A percentile compares a stretch with the other conserved stretches of the same genome.
Conservation (phyloP, 2,797 vertebrate genomes). For the Simalia tracyae region DNA sequence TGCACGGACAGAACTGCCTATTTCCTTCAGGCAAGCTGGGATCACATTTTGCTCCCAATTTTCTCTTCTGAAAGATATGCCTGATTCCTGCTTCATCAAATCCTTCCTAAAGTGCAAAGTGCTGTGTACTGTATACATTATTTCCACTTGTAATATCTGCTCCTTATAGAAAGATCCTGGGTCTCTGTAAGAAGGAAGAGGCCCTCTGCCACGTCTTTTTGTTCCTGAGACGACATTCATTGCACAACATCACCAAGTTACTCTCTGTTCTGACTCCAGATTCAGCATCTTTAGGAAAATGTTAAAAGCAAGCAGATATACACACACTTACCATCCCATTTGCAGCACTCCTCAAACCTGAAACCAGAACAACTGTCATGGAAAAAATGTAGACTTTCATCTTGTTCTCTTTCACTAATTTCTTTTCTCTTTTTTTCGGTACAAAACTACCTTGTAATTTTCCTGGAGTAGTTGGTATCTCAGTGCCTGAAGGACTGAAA, state of each 20-base stretch:
- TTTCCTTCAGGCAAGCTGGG: too few relatives aligned
- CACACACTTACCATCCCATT: conserved; percentile 55
- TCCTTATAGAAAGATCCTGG: neutral
- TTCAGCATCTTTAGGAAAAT: neutral
- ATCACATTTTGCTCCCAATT: neutral
- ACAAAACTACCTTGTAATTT: neutral
- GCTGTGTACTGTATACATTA: neutral
- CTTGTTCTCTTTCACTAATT: conserved; percentile 30
- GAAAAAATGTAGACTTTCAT: conserved; percentile 58
- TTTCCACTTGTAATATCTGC: neutral
- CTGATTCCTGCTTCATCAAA: neutral
- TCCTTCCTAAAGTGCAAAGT: neutral
- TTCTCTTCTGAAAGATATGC: too few relatives aligned
- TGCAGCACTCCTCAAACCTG: conserved; percentile 49
- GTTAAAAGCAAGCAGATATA: conserved; percentile 24
- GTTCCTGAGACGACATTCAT: neutral
- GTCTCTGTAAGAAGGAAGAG: neutral
- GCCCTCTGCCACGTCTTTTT: too few relatives aligned
- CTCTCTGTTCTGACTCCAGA: neutral
- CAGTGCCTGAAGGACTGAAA: neutral
- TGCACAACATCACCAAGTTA: neutral
- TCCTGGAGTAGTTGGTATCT: conserved; percentile 16
- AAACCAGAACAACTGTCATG: conserved; percentile 45
- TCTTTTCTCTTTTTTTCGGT: conserved; percentile 19
- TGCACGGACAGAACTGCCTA: neutral